These are phyloP conservation scores for Salvelinus alpinus DNA, from an alignment of 2,113 vertebrate genomes.

Conservation along the genomic window DNA sequence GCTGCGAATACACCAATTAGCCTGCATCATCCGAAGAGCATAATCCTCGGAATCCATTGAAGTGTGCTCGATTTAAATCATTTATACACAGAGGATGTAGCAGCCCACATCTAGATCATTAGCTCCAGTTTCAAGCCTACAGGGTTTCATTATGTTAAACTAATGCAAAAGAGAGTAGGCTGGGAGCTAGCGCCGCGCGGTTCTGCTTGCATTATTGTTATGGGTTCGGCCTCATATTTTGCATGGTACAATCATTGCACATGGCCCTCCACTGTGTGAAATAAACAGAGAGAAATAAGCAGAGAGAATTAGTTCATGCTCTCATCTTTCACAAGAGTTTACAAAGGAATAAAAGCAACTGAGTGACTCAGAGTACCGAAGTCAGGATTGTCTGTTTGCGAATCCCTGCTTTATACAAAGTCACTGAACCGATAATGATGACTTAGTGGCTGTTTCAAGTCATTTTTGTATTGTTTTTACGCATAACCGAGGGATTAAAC, in stretches of 20 bases:
- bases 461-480: background rate
- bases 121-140: constrained; percentile 44
- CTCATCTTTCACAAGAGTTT: background rate
- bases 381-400: background rate
- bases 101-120: constrained; percentile 45
- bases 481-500: background rate
- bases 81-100: constrained; percentile 38
- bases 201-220: background rate
- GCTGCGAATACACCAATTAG: constrained; percentile 29
- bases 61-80: constrained; percentile 50
- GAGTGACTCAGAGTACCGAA: background rate
- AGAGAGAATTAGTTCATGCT: background rate
- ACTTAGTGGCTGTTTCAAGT: background rate
- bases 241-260: too few relatives aligned
- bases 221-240: background rate
- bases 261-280: background rate
- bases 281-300: background rate
- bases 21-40: constrained; percentile 25
- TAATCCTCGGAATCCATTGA: constrained; percentile 40
- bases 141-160: constrained; percentile 45
- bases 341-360: background rate
- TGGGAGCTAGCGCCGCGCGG: constrained; percentile 13
- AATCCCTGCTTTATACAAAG: background rate
- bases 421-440: background rate
- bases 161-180: constrained; percentile 31